phyloP scores from a whole-genome alignment of 1,140 invertebrate genomes.

The Gryon sp. region DNA sequence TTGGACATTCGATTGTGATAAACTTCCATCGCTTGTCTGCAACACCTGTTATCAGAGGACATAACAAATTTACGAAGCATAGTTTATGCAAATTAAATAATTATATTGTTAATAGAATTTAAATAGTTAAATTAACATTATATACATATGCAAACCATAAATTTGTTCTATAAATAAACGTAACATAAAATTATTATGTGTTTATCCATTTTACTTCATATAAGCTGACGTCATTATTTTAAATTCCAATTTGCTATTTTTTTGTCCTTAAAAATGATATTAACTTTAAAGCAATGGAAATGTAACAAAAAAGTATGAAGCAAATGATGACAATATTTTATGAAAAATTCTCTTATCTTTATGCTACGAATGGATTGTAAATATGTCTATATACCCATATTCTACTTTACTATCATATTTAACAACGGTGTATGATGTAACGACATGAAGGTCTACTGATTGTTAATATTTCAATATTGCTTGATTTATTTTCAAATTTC shows the following conservation, averaged over 20 bases:
- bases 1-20: constrained; percentile 61
- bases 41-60: constrained; percentile 43
- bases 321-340: constrained; percentile 7
- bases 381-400: constrained; percentile 26
- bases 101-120: too few species aligned
- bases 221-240: too few species aligned
- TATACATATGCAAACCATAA: too few species aligned
- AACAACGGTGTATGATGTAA: constrained; percentile 39
- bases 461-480: constrained; percentile 6
- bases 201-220: too few species aligned
- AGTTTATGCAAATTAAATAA: too few species aligned
- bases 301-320: too few species aligned
- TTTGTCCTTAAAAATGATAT: too few species aligned
- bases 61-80: constrained; percentile 5
- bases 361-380: constrained; percentile 11
- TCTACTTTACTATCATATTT: constrained; percentile 38
- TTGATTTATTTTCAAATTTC: background rate
- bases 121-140: too few species aligned
- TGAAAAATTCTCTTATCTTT: constrained; percentile 12
- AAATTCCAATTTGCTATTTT: too few species aligned
- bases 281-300: too few species aligned
- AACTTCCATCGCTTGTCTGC: constrained; percentile 51
- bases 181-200: too few species aligned
- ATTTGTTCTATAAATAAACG: too few species aligned
- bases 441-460: constrained; percentile 13